Percentiles rank a stretch among this genome's conserved stretches.
These are phyloP conservation scores for Ectropis crepuscularia DNA, from an alignment of 2,888 invertebrate species.

Conservation along the genomic window DNA sequence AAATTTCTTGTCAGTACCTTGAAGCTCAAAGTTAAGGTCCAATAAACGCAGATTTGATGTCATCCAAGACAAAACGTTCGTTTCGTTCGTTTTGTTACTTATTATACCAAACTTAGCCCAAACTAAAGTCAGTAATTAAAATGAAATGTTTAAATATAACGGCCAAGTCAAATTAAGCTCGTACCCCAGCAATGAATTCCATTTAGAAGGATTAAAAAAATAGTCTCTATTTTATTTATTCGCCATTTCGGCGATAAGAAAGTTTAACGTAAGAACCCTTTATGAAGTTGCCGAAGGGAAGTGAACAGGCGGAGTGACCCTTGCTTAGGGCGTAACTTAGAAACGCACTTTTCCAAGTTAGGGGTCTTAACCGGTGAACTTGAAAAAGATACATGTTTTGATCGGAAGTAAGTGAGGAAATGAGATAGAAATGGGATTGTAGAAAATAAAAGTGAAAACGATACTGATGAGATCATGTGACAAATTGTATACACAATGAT, in stretches of 20 bases:
- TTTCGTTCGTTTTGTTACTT: background rate
- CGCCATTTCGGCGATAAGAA: conserved; percentile 43
- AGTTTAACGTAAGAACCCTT: conserved; percentile 64
- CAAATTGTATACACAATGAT: background rate
- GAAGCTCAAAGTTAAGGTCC: too few relatives aligned
- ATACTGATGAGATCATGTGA: background rate
- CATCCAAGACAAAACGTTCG: too few relatives aligned
- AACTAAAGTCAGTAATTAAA: background rate
- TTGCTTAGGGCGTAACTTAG: conserved; percentile 65
- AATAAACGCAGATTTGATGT: too few relatives aligned
- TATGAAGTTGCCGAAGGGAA: conserved; percentile 53
- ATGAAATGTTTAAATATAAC: too few relatives aligned
- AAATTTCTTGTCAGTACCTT: too few relatives aligned
- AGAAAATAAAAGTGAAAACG: background rate
- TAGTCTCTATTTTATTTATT: conserved; percentile 43
- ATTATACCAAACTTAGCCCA: background rate
- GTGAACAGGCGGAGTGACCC: conserved; percentile 47
- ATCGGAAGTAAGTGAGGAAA: conserved; percentile 8
- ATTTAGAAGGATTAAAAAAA: conserved; percentile 10
- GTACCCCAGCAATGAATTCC: background rate
- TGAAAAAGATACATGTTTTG: conserved; percentile 34
- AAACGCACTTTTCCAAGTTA: conserved; percentile 52
- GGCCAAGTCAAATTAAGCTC: background rate
- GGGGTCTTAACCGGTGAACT: conserved; percentile 43
- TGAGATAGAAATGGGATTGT: background rate